Conservation (phyloP, 2,797 vertebrate genomes). For the Pseudomugil gertrudae region DNA sequence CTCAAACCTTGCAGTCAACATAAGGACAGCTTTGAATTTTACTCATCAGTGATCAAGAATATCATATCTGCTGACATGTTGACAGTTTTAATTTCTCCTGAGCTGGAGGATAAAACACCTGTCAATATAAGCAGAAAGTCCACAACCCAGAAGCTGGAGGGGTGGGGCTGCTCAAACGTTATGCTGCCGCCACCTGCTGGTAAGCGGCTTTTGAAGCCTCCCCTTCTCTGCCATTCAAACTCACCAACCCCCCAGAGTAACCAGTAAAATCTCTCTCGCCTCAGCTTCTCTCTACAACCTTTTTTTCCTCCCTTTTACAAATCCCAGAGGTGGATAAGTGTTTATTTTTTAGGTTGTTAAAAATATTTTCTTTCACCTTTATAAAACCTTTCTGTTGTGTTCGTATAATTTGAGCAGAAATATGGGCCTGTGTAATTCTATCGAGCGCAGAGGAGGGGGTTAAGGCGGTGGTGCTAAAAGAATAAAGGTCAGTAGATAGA, state of each 20-base stretch:
- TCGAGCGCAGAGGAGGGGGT: constrained; percentile 28
- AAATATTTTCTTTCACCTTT: constrained; percentile 73
- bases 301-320: constrained; percentile 28
- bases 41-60: constrained; percentile 66
- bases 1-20: constrained; percentile 24
- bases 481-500: constrained; percentile 50
- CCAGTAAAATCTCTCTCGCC: constrained; percentile 61
- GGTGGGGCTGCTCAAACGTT: constrained; percentile 85
- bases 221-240: constrained; percentile 79
- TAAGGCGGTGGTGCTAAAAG: constrained; percentile 24
- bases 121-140: constrained; percentile 71
- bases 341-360: constrained; percentile 70
- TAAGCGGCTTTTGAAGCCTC: constrained; percentile 83
- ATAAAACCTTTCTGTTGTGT: constrained; percentile 44
- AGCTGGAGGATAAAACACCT: constrained; percentile 76
- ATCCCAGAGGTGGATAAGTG: constrained; percentile 60
- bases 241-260: constrained; percentile 65
- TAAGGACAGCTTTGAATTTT: constrained; percentile 46
- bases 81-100: constrained; percentile 74
- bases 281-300: constrained; percentile 36
- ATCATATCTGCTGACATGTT: constrained; percentile 66
- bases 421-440: constrained; percentile 63
- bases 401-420: constrained; percentile 51
- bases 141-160: constrained; percentile 73
- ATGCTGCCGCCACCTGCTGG: constrained; percentile 90